These are phyloP conservation scores for Hylaea fasciaria DNA, from an alignment of 2,888 invertebrate species.

Conservation along the genomic window DNA sequence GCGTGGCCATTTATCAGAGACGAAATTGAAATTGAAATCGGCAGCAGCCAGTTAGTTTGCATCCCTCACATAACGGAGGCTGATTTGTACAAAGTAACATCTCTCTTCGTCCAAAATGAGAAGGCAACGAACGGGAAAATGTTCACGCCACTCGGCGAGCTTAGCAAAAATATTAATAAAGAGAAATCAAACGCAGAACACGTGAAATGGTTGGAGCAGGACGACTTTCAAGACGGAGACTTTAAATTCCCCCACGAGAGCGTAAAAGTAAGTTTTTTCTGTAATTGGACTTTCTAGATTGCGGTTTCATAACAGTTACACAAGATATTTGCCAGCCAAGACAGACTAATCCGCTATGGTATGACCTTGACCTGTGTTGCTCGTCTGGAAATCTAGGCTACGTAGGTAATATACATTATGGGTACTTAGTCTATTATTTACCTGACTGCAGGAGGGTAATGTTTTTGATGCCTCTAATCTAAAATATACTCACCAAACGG, in stretches of 20 bases:
- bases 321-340: slow-evolving; percentile 3
- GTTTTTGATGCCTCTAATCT: too few species aligned
- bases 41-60: slow-evolving; percentile 79
- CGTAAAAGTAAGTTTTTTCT: slow-evolving; percentile 55
- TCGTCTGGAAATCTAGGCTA: slow-evolving; percentile 13
- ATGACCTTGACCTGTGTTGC: slow-evolving; percentile 43
- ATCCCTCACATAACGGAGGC: slow-evolving; percentile 83
- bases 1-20: slow-evolving; percentile 83
- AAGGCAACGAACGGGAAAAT: slow-evolving; percentile 78
- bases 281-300: slow-evolving; percentile 1
- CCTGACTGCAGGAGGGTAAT: too few species aligned
- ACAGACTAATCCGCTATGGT: neutral
- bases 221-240: slow-evolving; percentile 66
- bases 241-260: slow-evolving; percentile 83
- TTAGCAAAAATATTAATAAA: slow-evolving; percentile 72
- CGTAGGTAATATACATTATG: too few species aligned
- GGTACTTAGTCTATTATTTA: too few species aligned
- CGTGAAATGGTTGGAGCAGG: slow-evolving; percentile 71
- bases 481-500: too few species aligned
- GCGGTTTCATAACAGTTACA: slow-evolving; percentile 25
- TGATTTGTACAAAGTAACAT: slow-evolving; percentile 77
- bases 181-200: slow-evolving; percentile 71
- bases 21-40: slow-evolving; percentile 82
- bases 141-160: slow-evolving; percentile 77
- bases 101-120: slow-evolving; percentile 79